A percentile compares a stretch with the other conserved stretches of the same genome.
These are phyloP conservation scores for Megaleporinus macrocephalus DNA, from an alignment of 2,113 vertebrate genomes.

Conservation along the genomic window DNA sequence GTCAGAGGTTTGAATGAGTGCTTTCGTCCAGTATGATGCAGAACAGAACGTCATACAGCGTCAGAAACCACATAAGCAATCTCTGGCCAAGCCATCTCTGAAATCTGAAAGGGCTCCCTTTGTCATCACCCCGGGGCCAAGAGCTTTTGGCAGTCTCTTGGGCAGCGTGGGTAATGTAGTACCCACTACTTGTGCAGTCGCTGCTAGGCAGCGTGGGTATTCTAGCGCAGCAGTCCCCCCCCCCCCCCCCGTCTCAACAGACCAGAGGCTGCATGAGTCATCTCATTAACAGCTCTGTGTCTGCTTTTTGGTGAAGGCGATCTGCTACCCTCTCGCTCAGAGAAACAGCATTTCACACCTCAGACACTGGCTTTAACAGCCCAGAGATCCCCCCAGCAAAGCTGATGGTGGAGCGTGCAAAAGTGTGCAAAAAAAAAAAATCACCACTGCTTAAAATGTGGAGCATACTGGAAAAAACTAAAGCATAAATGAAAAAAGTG, in stretches of 20 bases:
- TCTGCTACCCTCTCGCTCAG: constrained; percentile 24
- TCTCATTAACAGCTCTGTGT: constrained; percentile 49
- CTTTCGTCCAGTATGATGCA: too few species aligned
- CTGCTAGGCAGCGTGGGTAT: constrained; percentile 47
- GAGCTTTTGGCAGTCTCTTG: constrained; percentile 1
- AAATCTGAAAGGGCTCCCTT: neutral
- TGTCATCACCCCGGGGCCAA: neutral
- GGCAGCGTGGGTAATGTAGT: constrained; percentile 36
- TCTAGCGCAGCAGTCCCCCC: constrained; percentile 23
- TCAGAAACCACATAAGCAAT: too few species aligned
- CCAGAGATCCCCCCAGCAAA: neutral
- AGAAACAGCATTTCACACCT: constrained; percentile 24
- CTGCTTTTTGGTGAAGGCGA: constrained; percentile 43
- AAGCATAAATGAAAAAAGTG: too few species aligned
- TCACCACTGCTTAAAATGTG: too few species aligned
- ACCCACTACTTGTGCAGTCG: constrained; percentile 22
- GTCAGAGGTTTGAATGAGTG: too few species aligned
- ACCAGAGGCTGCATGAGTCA: constrained; percentile 47
- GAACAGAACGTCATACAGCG: too few species aligned
- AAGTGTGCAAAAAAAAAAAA: too few species aligned
- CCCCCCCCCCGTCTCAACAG: constrained; percentile 24
- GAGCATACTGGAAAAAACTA: too few species aligned
- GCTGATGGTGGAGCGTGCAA: neutral
- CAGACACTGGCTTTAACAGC: constrained; percentile 28
- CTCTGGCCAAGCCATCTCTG: too few species aligned